Conservation (phyloP, 1,140 invertebrate species). For the Anoplophora glabripennis region DNA sequence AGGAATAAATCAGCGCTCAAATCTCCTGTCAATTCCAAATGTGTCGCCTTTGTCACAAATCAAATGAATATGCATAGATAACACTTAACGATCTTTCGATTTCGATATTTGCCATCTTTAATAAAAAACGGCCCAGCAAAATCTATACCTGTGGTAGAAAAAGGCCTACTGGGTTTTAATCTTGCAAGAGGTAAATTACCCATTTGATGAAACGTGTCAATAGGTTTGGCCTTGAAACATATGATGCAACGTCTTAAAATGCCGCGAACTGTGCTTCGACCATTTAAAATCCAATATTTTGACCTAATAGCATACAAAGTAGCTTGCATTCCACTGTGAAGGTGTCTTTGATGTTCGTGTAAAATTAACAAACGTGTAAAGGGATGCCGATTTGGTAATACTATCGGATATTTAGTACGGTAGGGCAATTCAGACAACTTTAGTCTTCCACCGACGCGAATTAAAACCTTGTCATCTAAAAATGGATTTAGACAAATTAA, state of each 20-base stretch:
- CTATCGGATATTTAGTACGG: background rate
- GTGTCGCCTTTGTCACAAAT: constrained; percentile 21
- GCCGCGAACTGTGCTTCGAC: background rate
- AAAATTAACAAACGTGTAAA: no score
- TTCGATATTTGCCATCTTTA: constrained; percentile 27
- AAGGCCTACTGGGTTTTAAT: constrained; percentile 19
- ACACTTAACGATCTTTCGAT: constrained; percentile 26
- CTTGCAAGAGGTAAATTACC: constrained; percentile 8
- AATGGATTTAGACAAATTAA: no score
- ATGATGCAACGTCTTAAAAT: background rate
- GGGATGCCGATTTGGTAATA: no score
- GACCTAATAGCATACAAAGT: background rate
- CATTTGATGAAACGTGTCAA: background rate
- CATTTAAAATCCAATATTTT: constrained; percentile 12
- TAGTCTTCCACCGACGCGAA: no score
- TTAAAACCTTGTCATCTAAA: no score
- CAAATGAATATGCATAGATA: constrained; percentile 38
- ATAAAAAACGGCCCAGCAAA: constrained; percentile 36
- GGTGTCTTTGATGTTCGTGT: constrained; percentile 5
- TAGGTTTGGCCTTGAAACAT: constrained; percentile 9
- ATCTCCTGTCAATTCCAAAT: constrained; percentile 46
- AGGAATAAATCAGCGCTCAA: constrained; percentile 33
- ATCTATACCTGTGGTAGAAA: constrained; percentile 27
- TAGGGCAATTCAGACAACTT: background rate
- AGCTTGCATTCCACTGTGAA: constrained; percentile 1